phyloP scores from a whole-genome alignment of 2,888 invertebrate genomes.

The Slavum lentiscoides region DNA sequence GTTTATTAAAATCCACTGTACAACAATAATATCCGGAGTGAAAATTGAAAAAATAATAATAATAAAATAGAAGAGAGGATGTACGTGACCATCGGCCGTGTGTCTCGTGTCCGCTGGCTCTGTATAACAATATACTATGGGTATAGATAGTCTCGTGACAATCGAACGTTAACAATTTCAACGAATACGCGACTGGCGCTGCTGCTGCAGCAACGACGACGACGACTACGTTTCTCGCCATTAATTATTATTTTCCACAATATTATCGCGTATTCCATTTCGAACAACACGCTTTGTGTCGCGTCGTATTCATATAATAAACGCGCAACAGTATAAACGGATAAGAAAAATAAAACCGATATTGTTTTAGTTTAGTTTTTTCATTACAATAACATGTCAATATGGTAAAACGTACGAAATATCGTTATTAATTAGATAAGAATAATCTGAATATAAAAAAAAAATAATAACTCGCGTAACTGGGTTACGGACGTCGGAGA shows the following conservation, averaged over 20 bases:
- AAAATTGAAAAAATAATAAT: constrained; percentile 33
- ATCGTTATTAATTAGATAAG: background rate
- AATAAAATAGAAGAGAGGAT: constrained; percentile 32
- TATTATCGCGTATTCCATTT: too few relatives aligned
- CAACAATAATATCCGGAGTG: constrained; percentile 35
- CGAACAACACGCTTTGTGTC: too few relatives aligned
- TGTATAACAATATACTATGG: background rate
- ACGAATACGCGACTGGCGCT: constrained; percentile 30
- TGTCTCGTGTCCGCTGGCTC: constrained; percentile 23
- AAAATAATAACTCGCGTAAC: background rate
- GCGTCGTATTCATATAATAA: too few relatives aligned
- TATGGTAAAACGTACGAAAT: background rate
- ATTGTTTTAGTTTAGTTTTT: too few relatives aligned
- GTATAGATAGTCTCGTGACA: too few relatives aligned
- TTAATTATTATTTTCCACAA: too few relatives aligned
- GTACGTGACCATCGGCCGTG: constrained; percentile 39
- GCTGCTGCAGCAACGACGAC: too few relatives aligned
- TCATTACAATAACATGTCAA: too few relatives aligned
- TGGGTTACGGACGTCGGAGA: constrained; percentile 7
- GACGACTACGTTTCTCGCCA: background rate
- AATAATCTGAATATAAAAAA: constrained; percentile 20
- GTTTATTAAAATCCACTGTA: constrained; percentile 42
- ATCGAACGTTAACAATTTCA: constrained; percentile 44
- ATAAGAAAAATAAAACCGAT: too few relatives aligned
- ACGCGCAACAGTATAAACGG: too few relatives aligned